These are phyloP conservation scores for Delichon dasypus DNA, from an alignment of 2,797 vertebrate species.

Conservation along the genomic window DNA sequence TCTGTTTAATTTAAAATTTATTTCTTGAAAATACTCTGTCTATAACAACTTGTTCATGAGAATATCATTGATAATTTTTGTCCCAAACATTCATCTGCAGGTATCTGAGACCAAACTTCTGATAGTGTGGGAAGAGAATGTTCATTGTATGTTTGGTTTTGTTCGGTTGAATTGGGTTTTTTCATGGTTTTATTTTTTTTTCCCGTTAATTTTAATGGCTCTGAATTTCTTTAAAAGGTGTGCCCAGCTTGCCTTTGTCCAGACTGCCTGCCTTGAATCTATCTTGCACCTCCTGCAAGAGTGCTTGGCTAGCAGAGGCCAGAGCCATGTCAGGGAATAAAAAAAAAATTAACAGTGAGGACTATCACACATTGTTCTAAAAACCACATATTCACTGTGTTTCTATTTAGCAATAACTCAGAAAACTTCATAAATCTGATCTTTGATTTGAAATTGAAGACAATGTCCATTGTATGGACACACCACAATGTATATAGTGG, in stretches of 20 bases:
- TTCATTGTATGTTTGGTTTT: neutral
- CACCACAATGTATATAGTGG: rapidly evolving
- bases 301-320: neutral
- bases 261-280: neutral
- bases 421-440: neutral
- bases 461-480: neutral
- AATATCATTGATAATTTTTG: neutral
- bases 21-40: neutral
- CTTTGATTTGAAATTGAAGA: neutral
- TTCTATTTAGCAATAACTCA: neutral
- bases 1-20: neutral
- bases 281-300: neutral
- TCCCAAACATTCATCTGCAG: neutral
- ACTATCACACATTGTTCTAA: neutral
- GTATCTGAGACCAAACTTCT: neutral
- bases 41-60: neutral
- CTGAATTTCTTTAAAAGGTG: neutral
- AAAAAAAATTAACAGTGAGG: neutral
- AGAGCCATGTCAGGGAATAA: neutral
- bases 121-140: rapidly evolving
- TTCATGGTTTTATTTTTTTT: rapidly evolving
- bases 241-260: neutral
- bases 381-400: neutral
- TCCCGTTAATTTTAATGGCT: neutral
- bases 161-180: rapidly evolving